phyloP scores from a whole-genome alignment of 2,113 vertebrate species.

The Callocephalon fimbriatum region DNA sequence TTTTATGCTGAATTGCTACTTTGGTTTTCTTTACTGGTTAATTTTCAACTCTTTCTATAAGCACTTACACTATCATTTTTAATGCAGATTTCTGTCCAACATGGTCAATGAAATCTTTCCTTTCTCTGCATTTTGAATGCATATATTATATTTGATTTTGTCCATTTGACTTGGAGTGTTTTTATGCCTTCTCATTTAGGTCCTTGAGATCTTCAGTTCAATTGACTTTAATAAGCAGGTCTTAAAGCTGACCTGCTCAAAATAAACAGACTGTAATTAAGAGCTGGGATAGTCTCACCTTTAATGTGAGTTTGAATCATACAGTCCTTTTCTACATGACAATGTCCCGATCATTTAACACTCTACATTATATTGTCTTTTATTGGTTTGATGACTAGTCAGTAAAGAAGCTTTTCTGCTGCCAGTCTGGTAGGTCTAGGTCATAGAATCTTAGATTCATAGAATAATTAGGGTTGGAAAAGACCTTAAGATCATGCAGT shows the following conservation, averaged over 20 bases:
- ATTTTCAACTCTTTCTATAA: background rate
- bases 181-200: background rate
- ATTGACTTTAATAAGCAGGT: background rate
- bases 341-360: background rate
- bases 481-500: background rate
- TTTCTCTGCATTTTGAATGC: background rate
- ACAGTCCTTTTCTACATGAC: background rate
- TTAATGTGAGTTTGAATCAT: background rate
- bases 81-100: background rate
- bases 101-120: background rate
- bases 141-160: background rate
- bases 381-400: background rate
- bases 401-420: background rate
- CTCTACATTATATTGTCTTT: background rate
- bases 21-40: background rate
- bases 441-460: background rate
- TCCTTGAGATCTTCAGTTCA: background rate
- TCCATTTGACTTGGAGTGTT: background rate
- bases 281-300: background rate
- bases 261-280: background rate
- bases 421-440: background rate
- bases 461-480: background rate
- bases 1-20: background rate
- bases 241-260: background rate
- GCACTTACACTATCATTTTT: background rate